Conservation (phyloP, 2,113 vertebrate species). For the Phaetusa simplex region DNA sequence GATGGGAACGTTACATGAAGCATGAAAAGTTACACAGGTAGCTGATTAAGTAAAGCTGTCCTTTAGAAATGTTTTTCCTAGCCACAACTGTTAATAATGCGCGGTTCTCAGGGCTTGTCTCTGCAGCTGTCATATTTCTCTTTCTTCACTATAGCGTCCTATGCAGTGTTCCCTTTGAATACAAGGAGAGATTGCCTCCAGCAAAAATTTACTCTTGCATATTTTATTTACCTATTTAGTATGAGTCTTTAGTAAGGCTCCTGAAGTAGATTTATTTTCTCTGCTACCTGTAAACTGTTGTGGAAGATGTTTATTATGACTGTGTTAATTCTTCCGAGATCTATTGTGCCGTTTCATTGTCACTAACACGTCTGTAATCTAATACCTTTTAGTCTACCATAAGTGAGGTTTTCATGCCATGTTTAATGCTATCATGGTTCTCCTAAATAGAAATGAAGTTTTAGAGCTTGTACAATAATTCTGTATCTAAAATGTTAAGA, state of each 20-base stretch:
- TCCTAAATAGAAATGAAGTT: not conserved
- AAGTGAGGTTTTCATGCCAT: not conserved
- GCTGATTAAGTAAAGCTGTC: not conserved
- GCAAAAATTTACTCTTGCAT: not conserved
- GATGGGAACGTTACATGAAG: not conserved
- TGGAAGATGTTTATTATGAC: not conserved
- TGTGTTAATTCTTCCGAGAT: not conserved
- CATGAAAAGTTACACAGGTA: not conserved
- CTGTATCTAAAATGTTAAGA: not conserved
- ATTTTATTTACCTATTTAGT: slow-evolving; percentile 16
- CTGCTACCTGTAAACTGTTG: not conserved
- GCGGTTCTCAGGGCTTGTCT: not conserved
- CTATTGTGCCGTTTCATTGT: not conserved
- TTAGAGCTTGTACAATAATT: not conserved
- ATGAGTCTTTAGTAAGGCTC: not conserved
- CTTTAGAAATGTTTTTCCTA: not conserved
- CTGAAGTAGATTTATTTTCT: not conserved
- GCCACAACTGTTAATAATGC: not conserved
- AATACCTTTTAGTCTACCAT: not conserved
- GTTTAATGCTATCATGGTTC: not conserved
- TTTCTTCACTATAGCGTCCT: not conserved
- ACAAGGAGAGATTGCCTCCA: not conserved
- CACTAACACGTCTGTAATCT: not conserved
- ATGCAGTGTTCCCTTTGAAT: not conserved
- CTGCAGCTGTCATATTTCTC: not conserved